Evolutionary conservation across 2,888 invertebrate species (phyloP), one percentile per base, ranked within the genome.

Genomic region (Melanchra persicariae): DNA sequence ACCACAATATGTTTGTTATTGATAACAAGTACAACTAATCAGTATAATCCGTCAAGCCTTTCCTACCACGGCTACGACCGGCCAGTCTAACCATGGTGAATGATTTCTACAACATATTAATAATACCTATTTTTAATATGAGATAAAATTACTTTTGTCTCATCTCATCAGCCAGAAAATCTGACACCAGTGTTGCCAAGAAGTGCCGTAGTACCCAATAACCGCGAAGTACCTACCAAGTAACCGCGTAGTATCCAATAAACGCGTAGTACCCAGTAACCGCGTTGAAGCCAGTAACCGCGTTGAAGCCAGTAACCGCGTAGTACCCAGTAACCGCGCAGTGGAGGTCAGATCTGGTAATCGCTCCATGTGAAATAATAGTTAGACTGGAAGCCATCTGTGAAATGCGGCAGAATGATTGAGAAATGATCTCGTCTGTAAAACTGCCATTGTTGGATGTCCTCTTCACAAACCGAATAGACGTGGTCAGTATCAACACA

Each of bases 1-100:
- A 74, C 26, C 40, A 58, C 52, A 51, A 57, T 49, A 24, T 57
- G 34, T 19, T 30, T 51, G 49, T 26, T 72, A 15, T 37, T 45
- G 34, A 43, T 68, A 49, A 37, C 34, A 17, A 70, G 22, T 54
- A 15, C 45, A 45, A 45, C 19, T 45, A 17, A 15, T 54, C 30
- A n/a, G 1, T n/a, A 4, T n/a, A n/a, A n/a, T 45, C 17, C 30
- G 17, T 1, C 12, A 7, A 4, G 24, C 15, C 7, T 26, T 10
- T 19, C 22, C 30, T 30, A 2, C 0, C 51, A 7, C 19, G 3
- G 24, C 52, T 5, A 24, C 2, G 34, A 12, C 34, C 8, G n/a
- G 19, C 4, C 30, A 6, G 19, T 24, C 45, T 24, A 12, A 10
- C 30, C 17, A 43, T n/a, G 43, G 24, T 6, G 19, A 22, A 63